Evolutionary conservation across 2,797 vertebrate genomes (phyloP), one percentile per base, ranked within the genome.

Genomic region (Sebastes cheni): DNA sequence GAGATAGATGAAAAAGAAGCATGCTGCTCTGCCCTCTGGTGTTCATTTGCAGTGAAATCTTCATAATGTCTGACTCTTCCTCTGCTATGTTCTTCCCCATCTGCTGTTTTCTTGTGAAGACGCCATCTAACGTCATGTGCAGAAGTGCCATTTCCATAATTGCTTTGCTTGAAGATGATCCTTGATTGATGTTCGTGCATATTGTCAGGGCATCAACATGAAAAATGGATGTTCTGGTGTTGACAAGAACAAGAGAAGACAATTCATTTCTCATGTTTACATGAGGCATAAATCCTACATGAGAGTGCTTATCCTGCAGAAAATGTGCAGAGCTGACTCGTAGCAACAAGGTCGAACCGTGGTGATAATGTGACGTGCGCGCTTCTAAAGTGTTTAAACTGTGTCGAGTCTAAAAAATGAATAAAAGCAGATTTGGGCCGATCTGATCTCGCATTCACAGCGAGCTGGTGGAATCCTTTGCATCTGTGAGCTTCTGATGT

Each of bases 1-100:
- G 71, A 66, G 30, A 14, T 0, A 10, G 16, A 39, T 5, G 8
- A 2, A 1, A 1, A 0, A n/a, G 58, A 54, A 32, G 39, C 55
- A 0, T 69, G 16, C 84, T 69, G 3, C 77, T 54, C 87, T 90
- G 92, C 90, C 92, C 89, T 87, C 91, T 92, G 67, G 23, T 91
- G 92, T 29, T 52, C 54, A 3, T 32, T 5, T 56, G 29, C 27
- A 23, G 67, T 1, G 25, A 16, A n/a, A 1, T 2, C 23, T 11
- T 18, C 1, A 1, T 9, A 2, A 27, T 32, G 3, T 50, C 58
- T 68, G 2, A 29, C 20, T 68, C 16, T 10, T 2, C 3, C 42
- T 0, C 11, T 46, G n/a, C 46, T 6, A 3, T 27, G 7, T 16
- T 39, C 22, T n/a, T 25, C 62, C n/a, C 9, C 22, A 12, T 58